phyloP scores from a whole-genome alignment of 2,888 invertebrate genomes.

The Protula sp. region DNA sequence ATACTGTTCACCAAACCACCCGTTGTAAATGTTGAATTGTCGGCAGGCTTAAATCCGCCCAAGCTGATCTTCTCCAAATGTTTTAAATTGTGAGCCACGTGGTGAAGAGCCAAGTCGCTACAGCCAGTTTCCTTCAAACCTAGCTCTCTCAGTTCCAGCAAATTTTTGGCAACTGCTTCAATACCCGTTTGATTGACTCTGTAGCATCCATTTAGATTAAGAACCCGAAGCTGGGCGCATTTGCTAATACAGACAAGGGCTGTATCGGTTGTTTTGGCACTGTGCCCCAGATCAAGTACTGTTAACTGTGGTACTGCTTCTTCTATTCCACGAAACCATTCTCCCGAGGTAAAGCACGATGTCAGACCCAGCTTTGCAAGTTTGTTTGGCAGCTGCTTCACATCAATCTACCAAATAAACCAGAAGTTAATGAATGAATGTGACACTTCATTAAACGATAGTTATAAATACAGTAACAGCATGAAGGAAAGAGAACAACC shows the following conservation, averaged over 20 bases:
- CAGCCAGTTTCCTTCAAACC: background rate
- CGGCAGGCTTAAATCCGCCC: background rate
- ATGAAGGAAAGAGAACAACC: too few relatives aligned
- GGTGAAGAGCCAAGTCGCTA: background rate
- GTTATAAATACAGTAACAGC: too few relatives aligned
- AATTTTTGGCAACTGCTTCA: background rate
- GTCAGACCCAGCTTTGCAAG: background rate
- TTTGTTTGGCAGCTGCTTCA: background rate
- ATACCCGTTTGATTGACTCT: background rate
- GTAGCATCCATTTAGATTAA: background rate
- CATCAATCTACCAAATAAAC: too few relatives aligned
- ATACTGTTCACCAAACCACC: background rate
- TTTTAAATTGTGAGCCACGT: background rate
- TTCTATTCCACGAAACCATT: background rate
- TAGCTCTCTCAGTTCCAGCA: background rate
- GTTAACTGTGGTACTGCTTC: background rate
- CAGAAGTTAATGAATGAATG: too few relatives aligned
- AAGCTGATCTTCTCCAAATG: background rate
- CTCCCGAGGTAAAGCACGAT: background rate
- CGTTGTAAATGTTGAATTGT: background rate
- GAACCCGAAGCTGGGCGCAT: background rate
- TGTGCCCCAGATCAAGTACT: background rate
- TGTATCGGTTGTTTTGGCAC: background rate
- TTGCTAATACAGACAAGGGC: background rate
- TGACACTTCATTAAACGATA: too few relatives aligned